Evolutionary conservation across 2,888 invertebrate genomes (phyloP).

Genomic region (Trichopoda pennipes): DNA sequence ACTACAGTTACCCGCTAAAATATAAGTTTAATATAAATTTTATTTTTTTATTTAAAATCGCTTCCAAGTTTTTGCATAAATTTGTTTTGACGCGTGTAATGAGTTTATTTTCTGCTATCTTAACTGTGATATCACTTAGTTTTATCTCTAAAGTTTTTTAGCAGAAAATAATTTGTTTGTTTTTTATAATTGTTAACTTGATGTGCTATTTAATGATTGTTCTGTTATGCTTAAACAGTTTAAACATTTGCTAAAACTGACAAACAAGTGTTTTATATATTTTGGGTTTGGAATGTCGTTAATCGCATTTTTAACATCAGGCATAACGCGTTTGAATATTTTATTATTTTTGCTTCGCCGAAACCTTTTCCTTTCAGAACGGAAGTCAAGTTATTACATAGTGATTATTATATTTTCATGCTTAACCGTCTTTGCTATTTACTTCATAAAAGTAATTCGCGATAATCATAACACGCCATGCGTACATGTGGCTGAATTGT

Average conservation of each 20-base stretch:
- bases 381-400: slow-evolving; percentile 73
- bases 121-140: slow-evolving; percentile 53
- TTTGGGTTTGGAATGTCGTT: slow-evolving; percentile 58
- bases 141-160: slow-evolving; percentile 54
- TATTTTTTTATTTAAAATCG: not conserved
- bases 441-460: not conserved
- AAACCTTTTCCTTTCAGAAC: slow-evolving; percentile 68
- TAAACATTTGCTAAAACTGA: slow-evolving; percentile 43
- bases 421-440: no score
- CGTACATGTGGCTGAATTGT: not conserved
- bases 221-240: slow-evolving; percentile 35
- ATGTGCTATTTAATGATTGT: slow-evolving; percentile 35
- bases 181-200: slow-evolving; percentile 28
- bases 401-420: slow-evolving; percentile 46
- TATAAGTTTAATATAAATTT: slow-evolving; percentile 20
- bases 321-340: slow-evolving; percentile 50
- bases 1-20: slow-evolving; percentile 44
- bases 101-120: slow-evolving; percentile 71
- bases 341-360: not conserved
- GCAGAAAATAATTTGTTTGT: slow-evolving; percentile 48
- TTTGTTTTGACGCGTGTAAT: slow-evolving; percentile 80
- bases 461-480: slow-evolving; percentile 1
- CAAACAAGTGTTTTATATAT: slow-evolving; percentile 59
- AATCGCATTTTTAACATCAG: slow-evolving; percentile 74
- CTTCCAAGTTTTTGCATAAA: slow-evolving; percentile 75